Base-by-base conservation (phyloP, 2,113 vertebrate species). In the Odocoileus virginianus region DNA sequence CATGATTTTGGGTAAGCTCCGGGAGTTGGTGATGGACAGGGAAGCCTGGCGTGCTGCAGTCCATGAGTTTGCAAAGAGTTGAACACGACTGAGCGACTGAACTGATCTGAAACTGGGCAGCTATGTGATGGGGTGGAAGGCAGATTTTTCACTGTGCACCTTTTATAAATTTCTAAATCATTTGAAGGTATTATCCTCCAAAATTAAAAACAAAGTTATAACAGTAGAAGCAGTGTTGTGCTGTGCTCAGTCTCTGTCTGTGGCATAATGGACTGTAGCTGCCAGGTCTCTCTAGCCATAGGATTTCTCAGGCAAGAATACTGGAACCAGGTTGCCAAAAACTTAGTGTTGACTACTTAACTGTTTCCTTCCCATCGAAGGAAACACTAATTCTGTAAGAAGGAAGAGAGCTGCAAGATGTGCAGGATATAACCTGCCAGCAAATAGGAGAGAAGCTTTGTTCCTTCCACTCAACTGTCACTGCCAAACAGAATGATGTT, bases 151-250 rank as follows among this genome's bases (percentile, higher is more conserved):
- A 61, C 23, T 67, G 10, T 87, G 21, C 16, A 40, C n/a, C 12
- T 93, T 84, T 83, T 33, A 30, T 58, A 15, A n/a, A 19, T n/a
- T 94, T 71, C 58, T 45, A 89, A 89, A 45, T 2, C 19, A 47
- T 81, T 43, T 84, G 89, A 97, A 52, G 61, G 54, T 19, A 89
- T 67, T 93, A 19, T 89, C 33, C 23, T 7, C 54, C 85, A 82
- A 91, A 89, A 58, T 45, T 83, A 84, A 95, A 95, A 92, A 28
- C 15, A 58, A 52, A 45, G 28, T 36, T 58, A 54, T 28, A 36
- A 43, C 43, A 21, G 43, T 43, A 50, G 87, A 91, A 79, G 57
- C 60, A 76, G 23, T 76, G 36, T 25, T 74, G 36, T 43, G 21
- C 36, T 76, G 36, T 76, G 36, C 21, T 43, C 71, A 7, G 36